phyloP scores from a whole-genome alignment of 2,113 vertebrate genomes.

The Elephas maximus region DNA sequence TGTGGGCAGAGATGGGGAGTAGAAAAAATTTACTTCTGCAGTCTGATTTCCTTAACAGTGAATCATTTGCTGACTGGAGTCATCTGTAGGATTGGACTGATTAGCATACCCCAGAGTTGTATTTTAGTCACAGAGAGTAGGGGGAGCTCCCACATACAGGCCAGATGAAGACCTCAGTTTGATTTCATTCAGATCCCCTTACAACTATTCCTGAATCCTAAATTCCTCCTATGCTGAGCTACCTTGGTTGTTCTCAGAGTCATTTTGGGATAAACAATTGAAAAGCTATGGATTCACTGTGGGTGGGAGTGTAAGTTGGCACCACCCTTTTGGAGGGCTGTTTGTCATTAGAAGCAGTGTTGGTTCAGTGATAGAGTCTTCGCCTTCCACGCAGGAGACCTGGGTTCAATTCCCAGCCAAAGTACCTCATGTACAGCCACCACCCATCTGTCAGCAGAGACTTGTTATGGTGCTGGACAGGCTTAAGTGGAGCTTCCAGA shows the following conservation, averaged over 20 bases:
- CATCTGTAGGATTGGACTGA: background rate
- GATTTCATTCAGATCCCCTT: background rate
- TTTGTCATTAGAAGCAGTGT: background rate
- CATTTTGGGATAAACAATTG: background rate
- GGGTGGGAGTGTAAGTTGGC: background rate
- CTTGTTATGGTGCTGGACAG: too few relatives aligned
- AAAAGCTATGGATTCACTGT: background rate
- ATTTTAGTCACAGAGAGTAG: background rate
- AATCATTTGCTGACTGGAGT: background rate
- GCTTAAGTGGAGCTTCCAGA: too few relatives aligned
- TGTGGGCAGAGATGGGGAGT: slow-evolving; percentile 10
- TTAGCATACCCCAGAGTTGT: background rate
- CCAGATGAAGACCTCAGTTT: background rate
- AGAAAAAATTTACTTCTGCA: slow-evolving; percentile 10
- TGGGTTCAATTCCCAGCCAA: too few relatives aligned
- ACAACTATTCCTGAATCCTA: background rate
- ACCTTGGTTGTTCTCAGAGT: background rate
- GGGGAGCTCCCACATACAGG: background rate
- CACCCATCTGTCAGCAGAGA: too few relatives aligned
- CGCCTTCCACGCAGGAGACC: too few relatives aligned
- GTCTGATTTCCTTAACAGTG: background rate
- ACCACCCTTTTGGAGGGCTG: background rate
- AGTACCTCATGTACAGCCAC: too few relatives aligned
- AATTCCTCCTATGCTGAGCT: background rate
- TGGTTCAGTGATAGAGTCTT: too few relatives aligned